Evolutionary conservation across 2,797 vertebrate species (phyloP).

Genomic region (Girardinus metallicus): DNA sequence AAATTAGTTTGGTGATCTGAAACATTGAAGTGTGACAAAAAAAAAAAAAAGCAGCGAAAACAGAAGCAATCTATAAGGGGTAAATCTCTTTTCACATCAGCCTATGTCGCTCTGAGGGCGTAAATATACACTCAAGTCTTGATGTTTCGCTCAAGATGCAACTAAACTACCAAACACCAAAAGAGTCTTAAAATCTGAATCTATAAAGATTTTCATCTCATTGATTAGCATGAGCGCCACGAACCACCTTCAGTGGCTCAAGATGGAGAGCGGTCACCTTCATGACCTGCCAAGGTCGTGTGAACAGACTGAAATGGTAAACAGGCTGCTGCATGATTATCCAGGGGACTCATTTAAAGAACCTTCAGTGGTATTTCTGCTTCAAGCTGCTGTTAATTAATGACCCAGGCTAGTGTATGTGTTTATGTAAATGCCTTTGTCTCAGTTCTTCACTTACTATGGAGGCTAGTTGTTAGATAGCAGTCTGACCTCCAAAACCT

Average conservation of each 20-base stretch:
- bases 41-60: not conserved
- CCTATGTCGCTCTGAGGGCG: not conserved
- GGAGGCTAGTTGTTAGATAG: constrained; percentile 45
- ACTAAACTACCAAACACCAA: not conserved
- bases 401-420: constrained; percentile 39
- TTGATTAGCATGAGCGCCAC: not conserved
- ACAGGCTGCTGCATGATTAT: constrained; percentile 41
- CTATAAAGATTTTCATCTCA: not conserved
- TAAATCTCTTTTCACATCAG: not conserved
- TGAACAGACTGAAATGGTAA: constrained; percentile 54
- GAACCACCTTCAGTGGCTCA: not conserved
- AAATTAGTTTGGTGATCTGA: not conserved
- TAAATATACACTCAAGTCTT: not conserved
- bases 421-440: constrained; percentile 42
- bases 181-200: not conserved
- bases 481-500: not conserved
- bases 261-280: constrained; percentile 16
- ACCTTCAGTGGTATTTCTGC: constrained; percentile 43
- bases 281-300: constrained; percentile 51
- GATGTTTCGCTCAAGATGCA: not conserved
- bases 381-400: constrained; percentile 51
- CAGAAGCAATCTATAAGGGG: not conserved
- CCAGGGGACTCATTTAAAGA: constrained; percentile 45
- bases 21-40: not conserved
- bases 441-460: constrained; percentile 28